Evolutionary conservation across 2,797 vertebrate genomes (phyloP).

Genomic region (Natrix natrix): DNA sequence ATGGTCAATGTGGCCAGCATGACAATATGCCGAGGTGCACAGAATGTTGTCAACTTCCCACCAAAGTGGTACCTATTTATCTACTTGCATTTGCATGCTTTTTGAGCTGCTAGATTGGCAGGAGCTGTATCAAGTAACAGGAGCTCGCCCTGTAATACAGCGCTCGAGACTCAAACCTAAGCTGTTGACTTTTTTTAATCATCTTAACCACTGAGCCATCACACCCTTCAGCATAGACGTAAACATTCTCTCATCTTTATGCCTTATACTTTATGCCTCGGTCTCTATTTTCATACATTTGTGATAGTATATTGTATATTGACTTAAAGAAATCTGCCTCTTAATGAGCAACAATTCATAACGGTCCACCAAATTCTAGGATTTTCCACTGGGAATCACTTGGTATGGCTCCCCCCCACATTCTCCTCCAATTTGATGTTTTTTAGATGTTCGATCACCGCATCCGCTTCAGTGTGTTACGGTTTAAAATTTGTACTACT

Average conservation of each 20-base stretch:
- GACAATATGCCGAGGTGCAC: not conserved
- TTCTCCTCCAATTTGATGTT: not conserved
- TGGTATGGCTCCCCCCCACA: not conserved
- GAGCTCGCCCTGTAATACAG: not conserved
- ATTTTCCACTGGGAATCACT: not conserved
- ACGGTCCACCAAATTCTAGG: not conserved
- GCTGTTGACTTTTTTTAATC: not conserved
- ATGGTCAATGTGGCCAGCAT: not conserved
- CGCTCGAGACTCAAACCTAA: not conserved
- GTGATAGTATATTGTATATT: too few species aligned
- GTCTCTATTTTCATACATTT: not conserved
- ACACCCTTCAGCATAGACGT: not conserved
- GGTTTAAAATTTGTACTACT: not conserved
- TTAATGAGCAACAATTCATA: not conserved
- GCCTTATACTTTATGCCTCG: not conserved
- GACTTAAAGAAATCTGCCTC: not conserved
- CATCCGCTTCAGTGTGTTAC: not conserved
- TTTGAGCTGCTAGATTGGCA: not conserved
- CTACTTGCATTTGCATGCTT: not conserved
- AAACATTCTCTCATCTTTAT: not conserved
- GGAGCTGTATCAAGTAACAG: not conserved
- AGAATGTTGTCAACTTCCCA: not conserved
- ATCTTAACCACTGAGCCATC: not conserved
- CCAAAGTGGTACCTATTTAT: not conserved
- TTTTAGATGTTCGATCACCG: not conserved